phyloP scores from a whole-genome alignment of 2,113 vertebrate genomes.

The Anas platyrhynchos region DNA sequence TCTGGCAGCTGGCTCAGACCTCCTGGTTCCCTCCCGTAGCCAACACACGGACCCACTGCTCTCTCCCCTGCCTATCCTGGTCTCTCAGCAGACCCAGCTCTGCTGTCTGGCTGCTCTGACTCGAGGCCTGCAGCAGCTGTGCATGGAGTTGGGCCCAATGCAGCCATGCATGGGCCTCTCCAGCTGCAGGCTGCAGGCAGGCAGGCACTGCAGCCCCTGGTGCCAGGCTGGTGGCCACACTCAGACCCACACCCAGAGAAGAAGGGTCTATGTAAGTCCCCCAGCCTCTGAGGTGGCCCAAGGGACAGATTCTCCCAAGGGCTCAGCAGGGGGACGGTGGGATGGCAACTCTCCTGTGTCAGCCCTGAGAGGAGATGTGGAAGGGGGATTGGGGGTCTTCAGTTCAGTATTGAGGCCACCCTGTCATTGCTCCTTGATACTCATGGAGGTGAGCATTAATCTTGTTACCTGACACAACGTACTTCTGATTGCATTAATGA shows the following conservation, averaged over 20 bases:
- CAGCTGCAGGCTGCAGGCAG: neutral
- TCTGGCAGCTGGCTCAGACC: neutral
- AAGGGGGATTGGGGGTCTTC: rapidly evolving
- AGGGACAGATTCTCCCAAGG: neutral
- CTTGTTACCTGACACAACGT: neutral
- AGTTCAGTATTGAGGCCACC: rapidly evolving
- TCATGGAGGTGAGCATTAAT: neutral
- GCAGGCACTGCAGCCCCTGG: neutral
- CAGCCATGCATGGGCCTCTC: rapidly evolving
- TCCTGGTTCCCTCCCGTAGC: neutral
- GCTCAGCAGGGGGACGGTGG: rapidly evolving
- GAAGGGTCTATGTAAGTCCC: neutral
- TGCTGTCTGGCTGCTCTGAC: too few species aligned
- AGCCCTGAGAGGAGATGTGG: neutral
- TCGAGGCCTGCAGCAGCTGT: rapidly evolving
- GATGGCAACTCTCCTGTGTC: neutral
- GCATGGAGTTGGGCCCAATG: rapidly evolving
- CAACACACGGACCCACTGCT: neutral
- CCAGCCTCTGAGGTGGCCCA: neutral
- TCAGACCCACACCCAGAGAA: too few species aligned
- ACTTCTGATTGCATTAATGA: neutral
- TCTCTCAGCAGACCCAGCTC: rapidly evolving
- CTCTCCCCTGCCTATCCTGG: rapidly evolving
- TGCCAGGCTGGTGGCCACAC: too few species aligned
- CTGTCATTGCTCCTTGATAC: neutral